phyloP scores from a whole-genome alignment of 2,888 invertebrate genomes.

The Leptopilina syphax region DNA sequence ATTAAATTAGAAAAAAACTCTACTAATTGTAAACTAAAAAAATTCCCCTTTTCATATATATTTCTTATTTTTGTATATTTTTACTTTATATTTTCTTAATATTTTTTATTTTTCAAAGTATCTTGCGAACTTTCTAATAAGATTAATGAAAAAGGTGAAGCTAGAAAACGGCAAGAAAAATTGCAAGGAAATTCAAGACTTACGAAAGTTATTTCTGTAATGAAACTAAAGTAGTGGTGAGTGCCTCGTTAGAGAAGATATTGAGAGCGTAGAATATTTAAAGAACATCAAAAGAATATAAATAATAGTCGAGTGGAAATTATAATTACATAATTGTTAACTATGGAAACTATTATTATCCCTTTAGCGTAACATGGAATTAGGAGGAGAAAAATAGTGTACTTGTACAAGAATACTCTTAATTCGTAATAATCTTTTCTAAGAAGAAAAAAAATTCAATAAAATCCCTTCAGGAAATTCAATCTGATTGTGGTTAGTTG shows the following conservation, averaged over 20 bases:
- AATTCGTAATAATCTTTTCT: neutral
- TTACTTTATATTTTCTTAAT: no score
- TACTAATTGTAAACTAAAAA: no score
- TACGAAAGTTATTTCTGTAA: neutral
- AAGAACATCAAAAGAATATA: no score
- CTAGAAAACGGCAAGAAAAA: neutral
- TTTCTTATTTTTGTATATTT: no score
- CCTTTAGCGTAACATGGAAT: no score
- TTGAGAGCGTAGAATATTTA: neutral
- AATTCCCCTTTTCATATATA: no score
- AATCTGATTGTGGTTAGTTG: neutral
- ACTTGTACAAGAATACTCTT: neutral
- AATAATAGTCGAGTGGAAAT: no score
- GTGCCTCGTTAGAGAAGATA: neutral
- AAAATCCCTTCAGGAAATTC: neutral
- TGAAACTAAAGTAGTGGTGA: neutral
- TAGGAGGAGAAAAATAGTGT: no score
- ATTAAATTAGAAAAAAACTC: no score
- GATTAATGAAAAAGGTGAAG: neutral
- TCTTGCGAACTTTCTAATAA: neutral
- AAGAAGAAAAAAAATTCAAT: neutral
- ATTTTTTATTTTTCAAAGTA: no score
- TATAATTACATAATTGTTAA: no score
- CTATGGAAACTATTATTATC: no score
- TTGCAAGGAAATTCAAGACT: neutral